These are phyloP conservation scores for Gadus macrocephalus DNA, from an alignment of 2,113 vertebrate species.

Conservation along the genomic window DNA sequence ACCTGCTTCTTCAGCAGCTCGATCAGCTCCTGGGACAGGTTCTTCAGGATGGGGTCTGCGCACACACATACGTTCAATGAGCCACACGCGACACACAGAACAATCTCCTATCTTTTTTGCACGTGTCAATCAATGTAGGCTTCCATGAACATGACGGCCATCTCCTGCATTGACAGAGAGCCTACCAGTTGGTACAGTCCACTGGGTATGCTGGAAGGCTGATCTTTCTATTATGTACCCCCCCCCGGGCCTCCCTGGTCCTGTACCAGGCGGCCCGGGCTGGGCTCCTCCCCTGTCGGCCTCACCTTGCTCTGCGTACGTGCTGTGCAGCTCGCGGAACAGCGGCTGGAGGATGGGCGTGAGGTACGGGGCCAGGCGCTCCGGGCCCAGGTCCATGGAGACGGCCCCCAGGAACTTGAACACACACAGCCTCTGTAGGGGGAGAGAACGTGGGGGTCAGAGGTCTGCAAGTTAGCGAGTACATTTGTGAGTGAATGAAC, in stretches of 20 bases:
- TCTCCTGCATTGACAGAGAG: too few species aligned
- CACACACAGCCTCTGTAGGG: conserved; percentile 87
- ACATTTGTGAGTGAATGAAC: too few species aligned
- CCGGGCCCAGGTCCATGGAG: conserved; percentile 85
- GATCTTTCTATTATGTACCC: too few species aligned
- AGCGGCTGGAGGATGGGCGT: conserved; percentile 83
- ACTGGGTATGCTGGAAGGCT: too few species aligned
- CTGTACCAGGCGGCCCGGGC: too few species aligned
- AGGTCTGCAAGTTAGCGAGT: too few species aligned
- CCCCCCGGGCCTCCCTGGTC: too few species aligned
- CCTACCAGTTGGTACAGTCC: too few species aligned
- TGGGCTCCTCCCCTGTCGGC: too few species aligned
- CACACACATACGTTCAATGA: neutral
- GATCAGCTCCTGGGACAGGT: conserved; percentile 92
- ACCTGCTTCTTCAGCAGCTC: conserved; percentile 90
- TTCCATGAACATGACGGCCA: too few species aligned
- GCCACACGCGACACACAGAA: neutral
- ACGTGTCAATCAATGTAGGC: too few species aligned
- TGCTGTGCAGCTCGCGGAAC: conserved; percentile 93
- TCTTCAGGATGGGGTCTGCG: conserved; percentile 89
- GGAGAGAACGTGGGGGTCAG: neutral
- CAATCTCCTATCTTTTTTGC: too few species aligned
- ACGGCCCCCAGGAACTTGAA: conserved; percentile 96
- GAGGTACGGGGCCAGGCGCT: conserved; percentile 82
- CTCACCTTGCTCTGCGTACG: conserved; percentile 90